Base-by-base conservation (phyloP, 2,797 vertebrate genomes). In the Brachyrhaphis roseni region DNA sequence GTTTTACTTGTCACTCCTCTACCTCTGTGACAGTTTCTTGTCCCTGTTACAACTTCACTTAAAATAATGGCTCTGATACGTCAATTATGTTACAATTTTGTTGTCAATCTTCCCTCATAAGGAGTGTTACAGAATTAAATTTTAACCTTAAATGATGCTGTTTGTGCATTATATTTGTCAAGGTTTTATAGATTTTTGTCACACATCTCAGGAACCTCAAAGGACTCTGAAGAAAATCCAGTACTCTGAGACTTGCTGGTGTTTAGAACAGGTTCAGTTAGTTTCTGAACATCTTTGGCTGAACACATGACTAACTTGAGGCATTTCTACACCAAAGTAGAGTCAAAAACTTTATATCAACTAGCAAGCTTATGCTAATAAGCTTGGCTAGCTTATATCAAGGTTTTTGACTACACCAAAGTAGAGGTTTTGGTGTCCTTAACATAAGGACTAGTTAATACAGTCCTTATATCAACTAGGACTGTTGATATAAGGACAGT, bases 1-100 rank as follows among this genome's bases (percentile, higher is more conserved):
- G 76, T 82, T 82, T 85, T 80, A 86, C 64, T 13, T 72, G 16
- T 34, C 23, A 31, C n/a, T 47, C 59, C 49, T 87, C 78, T 85
- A 85, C 82, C 84, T 88, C 78, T 80, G 66, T 28, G 34, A 77
- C 53, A 26, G 28, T 71, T 83, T 34, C 55, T 77, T 39, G 66
- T 26, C 43, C 72, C 62, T 28, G 36, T 64, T 18, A 75, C 59
- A 76, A 34, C 34, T 36, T 36, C 53, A 78, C 62, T 15, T 45
- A 43, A n/a, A 79, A 77, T 46, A 47, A 28, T 62, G 26, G 81
- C 46, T 78, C 26, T 62, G 51, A 81, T 34, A 4, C 41, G 20
- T 28, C 70, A 5, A 47, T 26, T 45, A n/a, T 45, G 13, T 31
- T 62, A 73, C 39, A 51, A 1, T 70, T 80, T 47, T 76, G 23